A percentile compares a stretch with the other conserved stretches of the same genome.
These are phyloP conservation scores for Crax fasciolata DNA, from an alignment of 2,797 vertebrate genomes.

Conservation along the genomic window DNA sequence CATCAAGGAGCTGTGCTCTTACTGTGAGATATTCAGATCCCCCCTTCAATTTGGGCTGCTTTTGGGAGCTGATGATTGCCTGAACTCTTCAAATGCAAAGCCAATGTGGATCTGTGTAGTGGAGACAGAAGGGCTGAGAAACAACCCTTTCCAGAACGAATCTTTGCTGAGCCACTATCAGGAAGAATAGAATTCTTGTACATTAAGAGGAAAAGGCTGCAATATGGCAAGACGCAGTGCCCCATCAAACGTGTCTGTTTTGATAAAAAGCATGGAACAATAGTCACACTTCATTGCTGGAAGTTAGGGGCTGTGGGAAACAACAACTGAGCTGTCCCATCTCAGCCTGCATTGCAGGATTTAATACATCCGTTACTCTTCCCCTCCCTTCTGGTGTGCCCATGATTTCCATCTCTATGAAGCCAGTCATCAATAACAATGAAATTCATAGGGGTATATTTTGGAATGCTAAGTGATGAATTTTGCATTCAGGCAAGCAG, in stretches of 20 bases:
- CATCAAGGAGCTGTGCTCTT: neutral
- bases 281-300: constrained; percentile 16
- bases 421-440: constrained; percentile 21
- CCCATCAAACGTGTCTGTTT: constrained; percentile 10
- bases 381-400: neutral
- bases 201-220: neutral
- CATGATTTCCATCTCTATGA: neutral
- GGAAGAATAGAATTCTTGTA: neutral
- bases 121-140: constrained; percentile 21
- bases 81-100: constrained; percentile 26
- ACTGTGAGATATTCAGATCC: neutral
- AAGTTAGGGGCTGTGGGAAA: constrained; percentile 19
- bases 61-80: constrained; percentile 46
- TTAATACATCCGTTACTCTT: neutral
- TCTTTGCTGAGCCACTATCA: neutral
- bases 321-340: constrained; percentile 46
- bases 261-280: constrained; percentile 54
- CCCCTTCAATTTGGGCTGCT: constrained; percentile 10
- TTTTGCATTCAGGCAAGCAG: constrained; percentile 11
- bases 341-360: neutral
- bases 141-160: neutral
- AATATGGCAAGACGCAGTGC: constrained; percentile 13
- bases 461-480: constrained; percentile 37
- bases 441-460: constrained; percentile 35
- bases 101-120: constrained; percentile 29